Evolutionary conservation across 1,140 invertebrate species (phyloP).

Genomic region (Neodiprion lecontei): DNA sequence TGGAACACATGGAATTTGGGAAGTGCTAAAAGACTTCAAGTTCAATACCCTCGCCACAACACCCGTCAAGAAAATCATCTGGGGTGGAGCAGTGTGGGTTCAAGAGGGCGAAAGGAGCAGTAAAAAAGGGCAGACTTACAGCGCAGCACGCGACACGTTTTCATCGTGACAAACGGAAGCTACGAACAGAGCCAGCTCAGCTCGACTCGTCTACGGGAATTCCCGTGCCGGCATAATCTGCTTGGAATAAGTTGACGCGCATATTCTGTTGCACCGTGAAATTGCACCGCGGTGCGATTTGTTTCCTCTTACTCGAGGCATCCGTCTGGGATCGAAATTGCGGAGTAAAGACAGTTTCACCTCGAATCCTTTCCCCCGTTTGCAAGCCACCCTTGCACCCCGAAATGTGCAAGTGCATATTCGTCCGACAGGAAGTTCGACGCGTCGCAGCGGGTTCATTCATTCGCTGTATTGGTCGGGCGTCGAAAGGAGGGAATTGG

Average conservation of each 20-base stretch:
- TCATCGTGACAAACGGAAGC: not conserved
- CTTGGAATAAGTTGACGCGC: not conserved
- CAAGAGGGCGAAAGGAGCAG: not conserved
- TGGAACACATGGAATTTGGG: no score
- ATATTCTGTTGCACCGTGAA: not conserved
- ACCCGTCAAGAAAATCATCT: no score
- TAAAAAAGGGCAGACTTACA: not conserved
- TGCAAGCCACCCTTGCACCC: not conserved
- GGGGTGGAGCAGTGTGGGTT: no score
- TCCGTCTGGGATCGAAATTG: not conserved
- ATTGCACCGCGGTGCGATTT: not conserved
- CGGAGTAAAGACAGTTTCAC: not conserved
- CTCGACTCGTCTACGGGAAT: no score
- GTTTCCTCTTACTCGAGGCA: not conserved
- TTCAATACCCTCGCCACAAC: no score
- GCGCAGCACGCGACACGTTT: not conserved
- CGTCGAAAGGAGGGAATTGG: not conserved
- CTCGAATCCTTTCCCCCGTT: not conserved
- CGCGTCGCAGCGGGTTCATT: not conserved
- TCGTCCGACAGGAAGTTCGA: not conserved
- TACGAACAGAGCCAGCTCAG: not conserved
- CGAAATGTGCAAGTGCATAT: not conserved
- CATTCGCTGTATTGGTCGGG: not conserved
- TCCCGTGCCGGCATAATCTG: not conserved
- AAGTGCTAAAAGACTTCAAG: no score